Base-by-base conservation (phyloP, 2,113 vertebrate genomes). In the Lepus timidus region DNA sequence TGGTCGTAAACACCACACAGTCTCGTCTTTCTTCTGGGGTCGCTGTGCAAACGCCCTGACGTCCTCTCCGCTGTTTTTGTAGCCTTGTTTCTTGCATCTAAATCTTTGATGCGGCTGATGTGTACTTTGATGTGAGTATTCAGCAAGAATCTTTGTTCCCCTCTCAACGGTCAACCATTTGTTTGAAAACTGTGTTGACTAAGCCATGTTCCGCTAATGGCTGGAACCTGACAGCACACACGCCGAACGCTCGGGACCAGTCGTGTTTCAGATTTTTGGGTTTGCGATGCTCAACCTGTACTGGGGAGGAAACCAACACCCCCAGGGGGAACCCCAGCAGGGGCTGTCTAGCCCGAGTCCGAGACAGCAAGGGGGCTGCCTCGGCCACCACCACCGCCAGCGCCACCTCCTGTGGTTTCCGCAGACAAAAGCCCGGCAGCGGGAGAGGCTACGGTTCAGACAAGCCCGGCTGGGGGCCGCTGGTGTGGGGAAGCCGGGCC, bases 401-500 rank as follows among this genome's bases (percentile, higher is more conserved):
- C 17, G 4, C 29, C 19, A 1, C 31, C 22, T 0, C 68, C 23
- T 11, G 51, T 64, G 6, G 2, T 12, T 39, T 62, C 4, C 16
- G 62, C 73, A 29, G 27, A 36, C 61, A 6, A 2, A 1, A 25
- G 84, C 33, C 89, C 14, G 84, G 62, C 27, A 20, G 29, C 1
- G 8, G 85, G 58, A 3, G 55, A 19, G 68, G 33, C 9, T 25
- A 22, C 36, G 12, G 64, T 16, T 23, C 14, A 6, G 74, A 10
- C 0, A 1, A 4, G 23, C n/a, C 82, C 1, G 76, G 0, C 4
- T 9, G 10, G 4, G 23, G 49, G 20, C 31, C 19, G 7, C 0
- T 19, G 74, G 49, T 36, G 13, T 0, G 31, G 85, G 68, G n/a
- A 9, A 5, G 44, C 22, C 9, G 19, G 81, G 70, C 1, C 1